A percentile compares a stretch with the other conserved stretches of the same genome.
Evolutionary conservation across 2,113 vertebrate species (phyloP).

Genomic region (Salvator merianae): DNA sequence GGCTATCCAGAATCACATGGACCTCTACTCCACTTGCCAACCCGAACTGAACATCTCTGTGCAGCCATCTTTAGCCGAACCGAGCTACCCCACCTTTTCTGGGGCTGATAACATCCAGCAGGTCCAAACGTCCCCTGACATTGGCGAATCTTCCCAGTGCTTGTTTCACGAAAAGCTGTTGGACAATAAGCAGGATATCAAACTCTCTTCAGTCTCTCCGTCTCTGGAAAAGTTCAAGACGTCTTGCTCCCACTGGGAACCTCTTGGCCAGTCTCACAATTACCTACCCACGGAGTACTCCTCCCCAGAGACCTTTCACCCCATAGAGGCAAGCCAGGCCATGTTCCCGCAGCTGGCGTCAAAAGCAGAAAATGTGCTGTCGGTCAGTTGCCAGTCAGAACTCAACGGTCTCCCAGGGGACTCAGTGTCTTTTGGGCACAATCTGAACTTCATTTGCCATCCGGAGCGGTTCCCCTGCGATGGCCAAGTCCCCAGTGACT

Average conservation of each 20-base stretch:
- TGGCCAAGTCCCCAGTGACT: slow-evolving; percentile 39
- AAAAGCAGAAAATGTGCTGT: slow-evolving; percentile 74
- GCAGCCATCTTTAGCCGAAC: slow-evolving; percentile 71
- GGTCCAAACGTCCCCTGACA: slow-evolving; percentile 69
- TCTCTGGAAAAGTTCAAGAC: slow-evolving; percentile 85
- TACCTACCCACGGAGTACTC: slow-evolving; percentile 80
- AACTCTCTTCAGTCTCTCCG: slow-evolving; percentile 76
- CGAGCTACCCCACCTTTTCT: slow-evolving; percentile 73
- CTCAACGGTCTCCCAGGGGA: slow-evolving; percentile 61
- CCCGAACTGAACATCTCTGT: slow-evolving; percentile 73
- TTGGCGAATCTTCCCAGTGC: slow-evolving; percentile 74
- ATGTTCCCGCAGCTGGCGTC: slow-evolving; percentile 68
- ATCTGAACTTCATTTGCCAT: slow-evolving; percentile 60
- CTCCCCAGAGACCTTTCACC: slow-evolving; percentile 56
- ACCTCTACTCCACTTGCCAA: slow-evolving; percentile 74
- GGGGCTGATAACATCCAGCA: slow-evolving; percentile 73
- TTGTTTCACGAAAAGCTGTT: slow-evolving; percentile 76
- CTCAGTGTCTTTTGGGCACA: slow-evolving; percentile 50
- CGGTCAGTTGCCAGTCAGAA: slow-evolving; percentile 71
- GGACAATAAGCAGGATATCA: slow-evolving; percentile 84
- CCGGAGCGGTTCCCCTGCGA: slow-evolving; percentile 49
- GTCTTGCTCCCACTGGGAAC: slow-evolving; percentile 87
- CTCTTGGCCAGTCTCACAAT: slow-evolving; percentile 75
- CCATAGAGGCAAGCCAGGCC: slow-evolving; percentile 40
- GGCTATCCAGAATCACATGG: slow-evolving; percentile 74